phyloP scores from a whole-genome alignment of 2,797 vertebrate species.

The Sciurus carolinensis region DNA sequence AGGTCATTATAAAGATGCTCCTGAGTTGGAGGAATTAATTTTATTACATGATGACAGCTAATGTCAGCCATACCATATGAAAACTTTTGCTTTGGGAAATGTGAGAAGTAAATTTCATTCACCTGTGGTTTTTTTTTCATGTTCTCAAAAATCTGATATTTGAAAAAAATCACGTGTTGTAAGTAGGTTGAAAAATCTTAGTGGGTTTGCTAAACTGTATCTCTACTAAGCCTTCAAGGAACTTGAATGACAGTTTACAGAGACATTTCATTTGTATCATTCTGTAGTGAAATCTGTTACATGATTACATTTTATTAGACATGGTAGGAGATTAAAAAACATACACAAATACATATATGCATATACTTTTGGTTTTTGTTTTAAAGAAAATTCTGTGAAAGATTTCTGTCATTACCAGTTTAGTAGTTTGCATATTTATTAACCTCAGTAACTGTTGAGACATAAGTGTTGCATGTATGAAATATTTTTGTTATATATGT shows the following conservation, averaged over 20 bases:
- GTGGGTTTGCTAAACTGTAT: slow-evolving; percentile 53
- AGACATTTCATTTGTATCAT: slow-evolving; percentile 34
- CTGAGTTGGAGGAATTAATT: slow-evolving; percentile 76
- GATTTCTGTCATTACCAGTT: neutral
- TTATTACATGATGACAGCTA: slow-evolving; percentile 83
- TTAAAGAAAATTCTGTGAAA: slow-evolving; percentile 54
- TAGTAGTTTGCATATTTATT: slow-evolving; percentile 37
- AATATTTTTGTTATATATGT: neutral
- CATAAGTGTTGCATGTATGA: neutral
- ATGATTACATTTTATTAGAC: slow-evolving; percentile 51
- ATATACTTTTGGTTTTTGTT: slow-evolving; percentile 21
- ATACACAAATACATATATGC: no score
- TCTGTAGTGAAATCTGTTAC: slow-evolving; percentile 27
- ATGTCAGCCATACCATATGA: slow-evolving; percentile 81
- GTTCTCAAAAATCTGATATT: slow-evolving; percentile 74
- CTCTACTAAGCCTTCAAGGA: neutral
- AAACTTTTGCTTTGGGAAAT: slow-evolving; percentile 83
- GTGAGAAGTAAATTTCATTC: slow-evolving; percentile 81
- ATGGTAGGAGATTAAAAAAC: neutral
- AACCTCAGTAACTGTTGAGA: neutral
- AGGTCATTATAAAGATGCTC: slow-evolving; percentile 56
- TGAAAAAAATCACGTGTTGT: slow-evolving; percentile 21
- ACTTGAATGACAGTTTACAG: neutral
- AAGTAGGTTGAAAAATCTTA: slow-evolving; percentile 60
- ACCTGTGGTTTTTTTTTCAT: slow-evolving; percentile 71